phyloP scores from a whole-genome alignment of 2,113 vertebrate genomes.

The Todiramphus saurophagus region DNA sequence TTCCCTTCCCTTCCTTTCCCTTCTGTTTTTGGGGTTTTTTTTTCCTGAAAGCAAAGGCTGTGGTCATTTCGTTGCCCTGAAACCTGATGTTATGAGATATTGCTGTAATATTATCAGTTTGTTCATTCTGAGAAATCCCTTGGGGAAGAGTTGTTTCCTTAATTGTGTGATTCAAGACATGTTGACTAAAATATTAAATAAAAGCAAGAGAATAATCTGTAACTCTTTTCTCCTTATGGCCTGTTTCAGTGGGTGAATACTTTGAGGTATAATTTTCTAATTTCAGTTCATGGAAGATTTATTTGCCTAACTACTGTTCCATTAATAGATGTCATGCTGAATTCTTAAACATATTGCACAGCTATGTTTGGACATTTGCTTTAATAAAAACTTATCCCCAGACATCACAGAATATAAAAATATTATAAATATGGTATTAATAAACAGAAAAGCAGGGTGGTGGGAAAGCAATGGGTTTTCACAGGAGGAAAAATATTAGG shows the following conservation, averaged over 20 bases:
- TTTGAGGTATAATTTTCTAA: neutral
- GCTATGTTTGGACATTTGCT: neutral
- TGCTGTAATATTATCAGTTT: neutral
- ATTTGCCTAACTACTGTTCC: neutral
- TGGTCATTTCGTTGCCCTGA: neutral
- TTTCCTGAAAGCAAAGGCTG: neutral
- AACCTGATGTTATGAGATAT: neutral
- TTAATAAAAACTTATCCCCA: neutral
- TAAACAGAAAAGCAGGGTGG: neutral
- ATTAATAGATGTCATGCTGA: slow-evolving; percentile 1
- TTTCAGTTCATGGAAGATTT: neutral
- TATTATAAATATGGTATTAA: neutral
- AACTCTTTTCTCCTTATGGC: neutral
- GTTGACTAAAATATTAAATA: slow-evolving; percentile 15
- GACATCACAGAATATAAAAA: neutral
- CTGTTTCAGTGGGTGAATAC: neutral
- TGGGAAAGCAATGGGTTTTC: neutral
- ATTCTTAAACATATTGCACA: neutral
- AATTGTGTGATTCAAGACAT: neutral
- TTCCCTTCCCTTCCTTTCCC: too few relatives aligned
- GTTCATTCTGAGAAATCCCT: neutral
- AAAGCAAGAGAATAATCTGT: neutral
- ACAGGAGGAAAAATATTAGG: neutral
- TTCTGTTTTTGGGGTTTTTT: too few relatives aligned
- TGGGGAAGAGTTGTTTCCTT: neutral